Base-by-base conservation (phyloP, 30 jellyfish, hydroid and myxozoan species). In the Mastigias papua region DNA sequence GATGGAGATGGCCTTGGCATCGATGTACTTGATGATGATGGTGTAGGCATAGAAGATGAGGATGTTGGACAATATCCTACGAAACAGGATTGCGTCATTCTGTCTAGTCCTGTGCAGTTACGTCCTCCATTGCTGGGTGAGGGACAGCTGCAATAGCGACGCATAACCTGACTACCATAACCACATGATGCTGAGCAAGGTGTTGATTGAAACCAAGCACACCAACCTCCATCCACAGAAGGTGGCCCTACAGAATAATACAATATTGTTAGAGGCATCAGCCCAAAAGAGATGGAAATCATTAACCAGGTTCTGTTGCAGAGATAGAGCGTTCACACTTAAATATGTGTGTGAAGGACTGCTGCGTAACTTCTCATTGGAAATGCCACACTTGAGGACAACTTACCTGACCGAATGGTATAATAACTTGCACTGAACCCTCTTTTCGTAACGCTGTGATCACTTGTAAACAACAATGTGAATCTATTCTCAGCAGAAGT, bases 101-200 rank as follows among this genome's bases (percentile, higher is more conserved):
- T 29, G 22, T 27, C 42, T 75, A 54, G 49, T 13, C 86, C 86
- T n/a, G 54, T 48, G 70, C 86, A 75, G 57, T 75, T 50, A 21
- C 73, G 29, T 13, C 86, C 86, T 17, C 86, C 86, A 26, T 10
- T 58, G 17, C 57, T 46, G 9, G 86, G 86, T n/a, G 73, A 5
- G 0, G 86, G 86, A 7, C 86, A 75, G 28, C 26, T 21, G 86
- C 86, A 75, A 4, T 28, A 6, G 21, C 86, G 70, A 11, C 51
- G 20, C 7, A 75, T 2, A 21, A 30, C 8, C 51, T 48, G 86
- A 5, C 48, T 0, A 0, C 86, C 86, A 26, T 5, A 13, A 8
- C 86, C 86, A 75, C 86, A 75, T 9, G 86, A 75, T 7, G 32
- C 86, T 16, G 72, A 34, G 51, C 86, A 75, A 22, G 86, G 86